phyloP scores from a whole-genome alignment of 1,140 invertebrate species.

The Melanaphis sacchari region DNA sequence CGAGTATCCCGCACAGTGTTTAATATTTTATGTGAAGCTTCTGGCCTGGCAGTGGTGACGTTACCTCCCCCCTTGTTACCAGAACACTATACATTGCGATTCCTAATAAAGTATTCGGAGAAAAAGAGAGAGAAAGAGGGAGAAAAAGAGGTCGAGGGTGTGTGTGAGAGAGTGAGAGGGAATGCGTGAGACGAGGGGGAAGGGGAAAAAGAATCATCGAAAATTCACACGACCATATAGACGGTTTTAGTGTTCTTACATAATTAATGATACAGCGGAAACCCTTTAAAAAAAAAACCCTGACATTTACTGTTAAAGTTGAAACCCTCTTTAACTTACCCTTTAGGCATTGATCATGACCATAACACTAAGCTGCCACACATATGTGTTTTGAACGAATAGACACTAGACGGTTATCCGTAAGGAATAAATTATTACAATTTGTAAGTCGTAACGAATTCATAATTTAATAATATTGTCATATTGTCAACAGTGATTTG shows the following conservation, averaged over 20 bases:
- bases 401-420: no score
- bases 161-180: neutral
- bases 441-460: no score
- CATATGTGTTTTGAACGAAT: neutral
- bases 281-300: conserved; percentile 35
- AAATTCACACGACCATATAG: conserved; percentile 50
- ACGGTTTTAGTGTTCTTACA: conserved; percentile 49
- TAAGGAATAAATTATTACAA: no score
- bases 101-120: neutral
- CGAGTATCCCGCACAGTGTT: neutral
- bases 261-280: conserved; percentile 44
- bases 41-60: neutral
- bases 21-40: conserved; percentile 34
- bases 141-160: rapidly evolving
- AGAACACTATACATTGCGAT: neutral
- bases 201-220: neutral
- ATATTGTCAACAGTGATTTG: no score
- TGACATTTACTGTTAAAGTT: neutral
- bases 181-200: no score
- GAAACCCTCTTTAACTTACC: conserved; percentile 7
- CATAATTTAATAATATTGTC: no score
- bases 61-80: neutral
- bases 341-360: neutral
- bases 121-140: neutral
- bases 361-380: neutral